Conservation (phyloP, 2,888 invertebrate genomes). For the Craniophora ligustri region DNA sequence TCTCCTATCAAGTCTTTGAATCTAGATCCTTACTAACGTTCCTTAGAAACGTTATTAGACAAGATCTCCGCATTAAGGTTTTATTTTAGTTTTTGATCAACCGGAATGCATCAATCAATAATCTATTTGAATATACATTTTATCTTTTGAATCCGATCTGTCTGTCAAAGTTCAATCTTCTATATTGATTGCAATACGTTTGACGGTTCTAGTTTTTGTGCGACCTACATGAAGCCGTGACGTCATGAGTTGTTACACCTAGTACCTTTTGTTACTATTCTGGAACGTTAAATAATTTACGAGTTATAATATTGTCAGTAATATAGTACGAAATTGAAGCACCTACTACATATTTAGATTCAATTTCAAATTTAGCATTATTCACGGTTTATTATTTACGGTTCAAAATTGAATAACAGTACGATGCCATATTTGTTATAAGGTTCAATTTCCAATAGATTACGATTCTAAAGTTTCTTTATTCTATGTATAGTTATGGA, state of each 20-base stretch:
- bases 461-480: not conserved
- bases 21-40: slow-evolving; percentile 28
- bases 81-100: slow-evolving; percentile 32
- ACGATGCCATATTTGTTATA: too few relatives aligned
- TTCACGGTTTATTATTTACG: not conserved
- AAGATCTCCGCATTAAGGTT: slow-evolving; percentile 34
- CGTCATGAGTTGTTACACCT: slow-evolving; percentile 4
- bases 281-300: not conserved
- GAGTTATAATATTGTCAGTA: too few relatives aligned
- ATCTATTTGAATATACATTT: slow-evolving; percentile 47
- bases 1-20: slow-evolving; percentile 18
- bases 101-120: slow-evolving; percentile 42
- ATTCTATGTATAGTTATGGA: slow-evolving; percentile 13
- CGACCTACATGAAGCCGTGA: slow-evolving; percentile 34
- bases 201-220: slow-evolving; percentile 38
- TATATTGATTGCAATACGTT: slow-evolving; percentile 48
- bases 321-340: too few relatives aligned
- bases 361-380: too few relatives aligned
- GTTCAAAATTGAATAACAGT: not conserved
- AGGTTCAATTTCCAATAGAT: too few relatives aligned
- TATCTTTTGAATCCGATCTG: slow-evolving; percentile 43
- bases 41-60: too few relatives aligned
- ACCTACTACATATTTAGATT: too few relatives aligned
- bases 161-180: slow-evolving; percentile 52
- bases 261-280: slow-evolving; percentile 14